Base-by-base conservation (phyloP, 2,113 vertebrate genomes). In the Phocoena sinus region DNA sequence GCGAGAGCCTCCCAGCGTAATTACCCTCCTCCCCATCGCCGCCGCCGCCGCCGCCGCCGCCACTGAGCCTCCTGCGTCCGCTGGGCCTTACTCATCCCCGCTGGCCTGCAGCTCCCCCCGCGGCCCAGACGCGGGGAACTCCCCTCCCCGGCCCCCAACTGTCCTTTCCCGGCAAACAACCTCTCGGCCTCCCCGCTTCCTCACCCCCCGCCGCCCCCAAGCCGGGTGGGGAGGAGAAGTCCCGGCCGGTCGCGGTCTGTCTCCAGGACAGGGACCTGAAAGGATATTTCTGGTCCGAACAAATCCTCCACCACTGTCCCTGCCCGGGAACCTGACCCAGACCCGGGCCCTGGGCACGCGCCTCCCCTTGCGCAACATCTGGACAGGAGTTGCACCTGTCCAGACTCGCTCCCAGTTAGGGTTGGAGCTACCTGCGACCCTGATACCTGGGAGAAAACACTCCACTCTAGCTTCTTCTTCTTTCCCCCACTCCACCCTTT, bases 1-100 rank as follows among this genome's bases (percentile, higher is more conserved):
- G 98, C 98, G 96, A 98, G 98, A 97, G 98, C 98, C 98, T 98
- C 98, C 98, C 98, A 97, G 98, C 98, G 97, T 98, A 99, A 99
- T 99, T 98, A 98, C 97, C 98, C 96, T 97, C 98, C 98, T 98
- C 98, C 98, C 98, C 98, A 95, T 94, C 96, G 91, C 97, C 85
- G 96, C 97, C 97, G 85, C 98, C 96, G 91, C 97, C 85, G 96
- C 97, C 97, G 85, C 98, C 97, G 97, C 97, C 97, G 97, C 98
- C 98, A 94, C 97, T 93, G 98, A 96, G 96, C 97, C 98, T 98
- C 97, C 98, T 91, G 96, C 97, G 89, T 97, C 97, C 74, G 95
- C 98, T 97, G 96, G 95, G 97, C 96, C 97, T 99, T 98, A 98
- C 98, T 98, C 98, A 98, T 98, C 93, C 93, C 97, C 82, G 76